Base-by-base conservation (phyloP, 2,888 invertebrate species). In the Apotomis capreana region DNA sequence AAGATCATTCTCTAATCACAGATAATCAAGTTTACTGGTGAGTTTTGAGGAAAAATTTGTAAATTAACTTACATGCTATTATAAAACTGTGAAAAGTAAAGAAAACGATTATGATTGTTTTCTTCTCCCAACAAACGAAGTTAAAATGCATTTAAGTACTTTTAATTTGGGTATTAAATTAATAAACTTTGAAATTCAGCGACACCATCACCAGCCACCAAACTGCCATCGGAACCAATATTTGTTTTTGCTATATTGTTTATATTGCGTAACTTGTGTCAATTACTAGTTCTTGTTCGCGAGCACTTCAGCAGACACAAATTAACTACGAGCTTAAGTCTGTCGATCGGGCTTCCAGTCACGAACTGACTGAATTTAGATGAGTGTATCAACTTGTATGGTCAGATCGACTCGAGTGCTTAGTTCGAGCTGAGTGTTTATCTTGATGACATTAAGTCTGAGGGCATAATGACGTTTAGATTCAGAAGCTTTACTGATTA, bases 311-410 rank as follows among this genome's bases (percentile, higher is more conserved):
- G 83, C 83, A 68, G 62, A 67, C 71, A 85, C 85, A 87, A 88
- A 87, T 87, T 88, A 89, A 86, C 84, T 85, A 80, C 80, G 83
- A 82, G 77, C 79, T 76, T 83, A 71, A 84, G 84, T 82, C 83
- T 80, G 77, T 76, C 79, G 79, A 85, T 88, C 82, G 80, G 77
- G 76, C 80, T 87, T 86, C 89, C 71, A 83, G 88, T 89, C 90
- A 90, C 90, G 90, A 83, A 81, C 84, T 79, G 83, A 83, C 86
- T 84, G 89, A 89, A 89, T 90, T 88, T 86, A 88, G 89, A 89
- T 89, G 88, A 87, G 85, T 86, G 83, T 89, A 89, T 89, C 89
- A 87, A 86, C 87, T 84, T 86, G 81, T 86, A 86, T 83, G 83
- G 83, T 82, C 82, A 81, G 83, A 78, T 77, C 76, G 77, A 69